These are phyloP conservation scores for Stigmatopora nigra DNA, from an alignment of 2,113 vertebrate genomes.

Conservation along the genomic window DNA sequence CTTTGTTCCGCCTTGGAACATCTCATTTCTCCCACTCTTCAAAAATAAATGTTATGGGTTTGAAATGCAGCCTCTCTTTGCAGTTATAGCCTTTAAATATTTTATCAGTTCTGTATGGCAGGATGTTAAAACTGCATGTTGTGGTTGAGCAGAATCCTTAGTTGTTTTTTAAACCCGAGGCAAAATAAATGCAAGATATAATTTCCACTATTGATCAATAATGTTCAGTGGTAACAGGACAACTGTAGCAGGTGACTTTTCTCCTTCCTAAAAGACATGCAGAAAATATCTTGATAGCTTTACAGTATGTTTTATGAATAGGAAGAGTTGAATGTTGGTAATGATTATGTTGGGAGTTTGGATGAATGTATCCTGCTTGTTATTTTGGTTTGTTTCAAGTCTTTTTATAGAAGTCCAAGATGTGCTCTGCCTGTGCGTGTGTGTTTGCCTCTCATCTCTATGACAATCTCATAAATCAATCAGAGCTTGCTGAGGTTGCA, in stretches of 20 bases:
- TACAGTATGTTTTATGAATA: slow-evolving; percentile 23
- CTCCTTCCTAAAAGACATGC: slow-evolving; percentile 11
- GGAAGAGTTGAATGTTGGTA: slow-evolving; percentile 21
- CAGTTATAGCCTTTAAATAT: too few relatives aligned
- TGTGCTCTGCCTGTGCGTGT: slow-evolving; percentile 7
- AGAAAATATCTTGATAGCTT: slow-evolving; percentile 1
- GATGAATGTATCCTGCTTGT: slow-evolving; percentile 13
- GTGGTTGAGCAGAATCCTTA: too few relatives aligned
- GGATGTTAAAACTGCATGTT: too few relatives aligned
- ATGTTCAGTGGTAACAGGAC: neutral
- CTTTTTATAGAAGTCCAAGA: slow-evolving; percentile 35
- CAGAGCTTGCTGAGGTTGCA: slow-evolving; percentile 23
- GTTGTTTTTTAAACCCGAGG: neutral
- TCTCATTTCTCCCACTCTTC: slow-evolving; percentile 2
- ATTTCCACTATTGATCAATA: neutral
- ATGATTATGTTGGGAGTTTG: slow-evolving; percentile 11
- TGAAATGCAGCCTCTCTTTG: neutral
- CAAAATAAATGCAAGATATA: neutral
- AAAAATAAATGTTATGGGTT: neutral
- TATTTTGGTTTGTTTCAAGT: slow-evolving; percentile 30
- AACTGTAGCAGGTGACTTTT: slow-evolving; percentile 35
- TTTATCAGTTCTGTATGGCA: too few relatives aligned
- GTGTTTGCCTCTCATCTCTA: slow-evolving; percentile 26
- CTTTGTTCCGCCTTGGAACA: slow-evolving; percentile 34
- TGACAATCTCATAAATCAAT: slow-evolving; percentile 35